Conservation (phyloP, 2,797 vertebrate genomes). For the Erethizon dorsatum region DNA sequence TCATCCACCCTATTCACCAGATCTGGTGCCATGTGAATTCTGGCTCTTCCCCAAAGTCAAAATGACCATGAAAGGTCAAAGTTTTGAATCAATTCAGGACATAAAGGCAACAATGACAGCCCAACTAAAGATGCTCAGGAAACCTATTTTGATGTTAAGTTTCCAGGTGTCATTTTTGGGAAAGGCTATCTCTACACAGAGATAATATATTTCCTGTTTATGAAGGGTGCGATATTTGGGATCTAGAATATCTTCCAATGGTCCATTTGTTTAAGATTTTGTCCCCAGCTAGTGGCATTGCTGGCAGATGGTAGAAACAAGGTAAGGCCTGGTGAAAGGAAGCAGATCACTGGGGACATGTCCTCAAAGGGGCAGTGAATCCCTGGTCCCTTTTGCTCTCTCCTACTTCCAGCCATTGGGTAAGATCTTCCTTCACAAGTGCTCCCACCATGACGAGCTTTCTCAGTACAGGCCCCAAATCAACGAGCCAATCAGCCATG, state of each 20-base stretch:
- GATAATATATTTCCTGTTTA: neutral
- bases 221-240: neutral
- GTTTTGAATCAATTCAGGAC: too few species aligned
- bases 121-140: too few species aligned
- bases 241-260: neutral
- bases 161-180: neutral
- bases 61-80: too few species aligned
- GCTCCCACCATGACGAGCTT: neutral
- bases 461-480: neutral
- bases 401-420: neutral
- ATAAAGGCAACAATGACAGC: too few species aligned
- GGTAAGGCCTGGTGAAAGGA: neutral
- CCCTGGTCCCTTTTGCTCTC: neutral
- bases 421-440: neutral
- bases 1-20: too few species aligned
- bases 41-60: too few species aligned
- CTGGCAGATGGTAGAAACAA: neutral
- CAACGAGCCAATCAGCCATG: too few species aligned
- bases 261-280: neutral
- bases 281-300: too few species aligned
- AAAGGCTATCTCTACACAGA: neutral
- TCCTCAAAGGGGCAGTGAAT: neutral
- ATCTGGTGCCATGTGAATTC: too few species aligned
- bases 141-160: too few species aligned
- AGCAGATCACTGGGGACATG: neutral